A percentile compares a stretch with the other conserved stretches of the same genome.
Evolutionary conservation across 2,888 invertebrate species (phyloP).

Genomic region (Opisthograptis luteolata): DNA sequence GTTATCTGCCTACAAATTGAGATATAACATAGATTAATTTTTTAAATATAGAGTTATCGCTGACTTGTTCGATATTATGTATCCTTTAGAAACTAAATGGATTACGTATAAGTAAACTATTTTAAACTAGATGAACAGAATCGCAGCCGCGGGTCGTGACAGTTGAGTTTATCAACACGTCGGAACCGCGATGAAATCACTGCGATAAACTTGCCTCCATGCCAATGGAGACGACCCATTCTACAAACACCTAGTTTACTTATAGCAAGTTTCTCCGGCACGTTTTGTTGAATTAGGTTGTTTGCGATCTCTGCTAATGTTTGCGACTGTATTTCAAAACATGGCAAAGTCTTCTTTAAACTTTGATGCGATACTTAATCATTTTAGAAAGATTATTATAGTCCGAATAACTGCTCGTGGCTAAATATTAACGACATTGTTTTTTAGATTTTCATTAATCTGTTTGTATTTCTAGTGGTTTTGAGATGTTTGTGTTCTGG

Average conservation of each 20-base stretch:
- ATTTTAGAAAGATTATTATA: neutral
- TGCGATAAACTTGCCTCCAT: constrained; percentile 51
- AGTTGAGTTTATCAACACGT: constrained; percentile 52
- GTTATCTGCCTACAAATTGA: neutral
- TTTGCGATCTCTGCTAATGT: constrained; percentile 13
- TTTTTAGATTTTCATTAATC: too few species aligned
- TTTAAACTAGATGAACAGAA: constrained; percentile 30
- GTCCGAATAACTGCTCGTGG: too few species aligned
- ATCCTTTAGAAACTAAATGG: too few species aligned
- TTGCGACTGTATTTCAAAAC: neutral
- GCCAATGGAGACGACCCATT: constrained; percentile 42
- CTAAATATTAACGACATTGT: too few species aligned
- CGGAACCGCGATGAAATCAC: constrained; percentile 55
- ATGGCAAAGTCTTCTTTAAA: neutral
- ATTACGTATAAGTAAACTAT: constrained; percentile 19
- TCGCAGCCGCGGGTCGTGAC: constrained; percentile 41
- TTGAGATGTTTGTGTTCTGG: too few species aligned
- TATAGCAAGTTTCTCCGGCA: constrained; percentile 22
- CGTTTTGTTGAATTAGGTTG: constrained; percentile 25
- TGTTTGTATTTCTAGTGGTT: too few species aligned
- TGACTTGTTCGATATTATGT: too few species aligned
- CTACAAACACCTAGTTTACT: constrained; percentile 41
- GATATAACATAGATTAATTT: neutral
- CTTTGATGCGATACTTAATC: neutral
- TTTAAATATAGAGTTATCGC: too few species aligned